A percentile compares a stretch with the other conserved stretches of the same genome.
These are phyloP conservation scores for Anneissia japonica DNA, from an alignment of 35 echinoderm and acorn worm genomes.

Conservation along the genomic window DNA sequence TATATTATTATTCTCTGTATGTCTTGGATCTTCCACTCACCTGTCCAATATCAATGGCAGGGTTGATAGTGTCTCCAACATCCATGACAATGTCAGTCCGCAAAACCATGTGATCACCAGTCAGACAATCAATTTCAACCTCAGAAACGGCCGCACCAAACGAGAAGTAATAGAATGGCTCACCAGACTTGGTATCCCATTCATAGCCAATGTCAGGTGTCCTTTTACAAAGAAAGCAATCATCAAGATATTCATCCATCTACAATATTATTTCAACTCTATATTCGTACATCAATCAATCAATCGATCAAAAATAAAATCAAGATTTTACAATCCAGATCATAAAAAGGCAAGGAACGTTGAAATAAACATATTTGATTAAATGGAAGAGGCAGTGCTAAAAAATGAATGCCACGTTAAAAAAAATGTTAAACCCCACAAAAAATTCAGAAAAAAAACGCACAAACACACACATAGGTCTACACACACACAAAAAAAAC, in stretches of 20 bases:
- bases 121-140: conserved; percentile 83
- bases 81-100: conserved; percentile 33
- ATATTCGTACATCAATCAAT: too few species aligned
- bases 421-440: too few species aligned
- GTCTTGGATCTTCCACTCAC: not conserved
- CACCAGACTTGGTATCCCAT: not conserved
- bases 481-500: too few species aligned
- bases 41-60: conserved; percentile 33
- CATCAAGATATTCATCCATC: not conserved
- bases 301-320: not conserved
- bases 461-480: too few species aligned
- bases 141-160: too few species aligned
- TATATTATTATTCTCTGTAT: not conserved
- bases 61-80: conserved; percentile 31
- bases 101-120: conserved; percentile 47
- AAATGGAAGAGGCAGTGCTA: too few species aligned
- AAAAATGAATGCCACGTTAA: too few species aligned
- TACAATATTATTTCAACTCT: not conserved
- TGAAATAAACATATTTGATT: too few species aligned
- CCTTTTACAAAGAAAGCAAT: not conserved
- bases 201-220: not conserved
- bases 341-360: too few species aligned
- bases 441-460: too few species aligned
- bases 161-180: too few species aligned
- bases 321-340: too few species aligned